Percentiles rank a stretch among this genome's conserved stretches.
Evolutionary conservation across 2,113 vertebrate genomes (phyloP).

Genomic region (Xyliphius kryptos): DNA sequence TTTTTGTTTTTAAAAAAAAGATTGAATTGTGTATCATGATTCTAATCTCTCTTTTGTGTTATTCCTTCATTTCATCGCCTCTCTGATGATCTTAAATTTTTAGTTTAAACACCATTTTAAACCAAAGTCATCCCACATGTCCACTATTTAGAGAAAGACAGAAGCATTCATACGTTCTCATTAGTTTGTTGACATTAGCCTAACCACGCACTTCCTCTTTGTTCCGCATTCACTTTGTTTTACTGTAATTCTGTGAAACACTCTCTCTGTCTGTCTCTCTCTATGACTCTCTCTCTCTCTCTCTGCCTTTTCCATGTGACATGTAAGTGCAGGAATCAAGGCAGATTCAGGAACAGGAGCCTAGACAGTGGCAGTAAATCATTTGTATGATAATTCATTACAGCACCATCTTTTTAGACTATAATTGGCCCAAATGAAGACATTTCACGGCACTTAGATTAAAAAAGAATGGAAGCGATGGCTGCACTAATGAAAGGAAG

Average conservation of each 20-base stretch:
- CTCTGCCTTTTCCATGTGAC: neutral
- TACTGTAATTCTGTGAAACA: too few relatives aligned
- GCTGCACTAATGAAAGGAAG: too few relatives aligned
- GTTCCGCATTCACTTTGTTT: too few relatives aligned
- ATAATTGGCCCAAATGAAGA: slow-evolving; percentile 81
- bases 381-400: slow-evolving; percentile 83
- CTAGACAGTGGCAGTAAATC: slow-evolving; percentile 75
- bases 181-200: slow-evolving; percentile 33
- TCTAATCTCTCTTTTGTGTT: too few relatives aligned
- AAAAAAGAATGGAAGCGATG: too few relatives aligned
- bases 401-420: slow-evolving; percentile 74
- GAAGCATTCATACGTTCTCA: slow-evolving; percentile 32
- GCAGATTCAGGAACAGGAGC: slow-evolving; percentile 40
- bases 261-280: slow-evolving; percentile 39
- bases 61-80: too few relatives aligned
- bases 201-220: slow-evolving; percentile 33
- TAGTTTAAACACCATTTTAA: too few relatives aligned
- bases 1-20: too few relatives aligned
- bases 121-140: slow-evolving; percentile 4
- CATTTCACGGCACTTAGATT: slow-evolving; percentile 80
- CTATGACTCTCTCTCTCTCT: neutral
- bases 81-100: too few relatives aligned
- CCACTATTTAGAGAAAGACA: slow-evolving; percentile 20
- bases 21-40: too few relatives aligned
- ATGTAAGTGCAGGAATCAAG: too few relatives aligned